Evolutionary conservation across 2,797 vertebrate species (phyloP).

Genomic region (Squalus acanthias): DNA sequence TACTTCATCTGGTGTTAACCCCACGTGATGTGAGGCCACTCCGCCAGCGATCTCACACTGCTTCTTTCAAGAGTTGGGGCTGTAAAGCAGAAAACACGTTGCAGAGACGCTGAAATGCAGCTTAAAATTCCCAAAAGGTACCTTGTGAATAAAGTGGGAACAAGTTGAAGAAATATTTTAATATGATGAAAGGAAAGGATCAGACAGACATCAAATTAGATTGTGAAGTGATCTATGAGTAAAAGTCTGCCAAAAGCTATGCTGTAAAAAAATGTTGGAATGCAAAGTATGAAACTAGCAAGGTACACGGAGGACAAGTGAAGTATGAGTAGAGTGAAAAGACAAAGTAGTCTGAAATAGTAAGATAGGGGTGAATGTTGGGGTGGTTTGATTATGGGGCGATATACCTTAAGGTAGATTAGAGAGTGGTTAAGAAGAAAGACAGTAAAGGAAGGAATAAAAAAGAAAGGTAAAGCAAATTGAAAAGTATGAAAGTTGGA

Average conservation of each 20-base stretch:
- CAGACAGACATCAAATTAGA: not conserved
- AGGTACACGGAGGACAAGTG: not conserved
- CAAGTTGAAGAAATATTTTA: not conserved
- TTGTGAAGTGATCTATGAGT: not conserved
- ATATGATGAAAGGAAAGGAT: not conserved
- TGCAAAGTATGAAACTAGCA: not conserved
- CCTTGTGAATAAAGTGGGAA: not conserved
- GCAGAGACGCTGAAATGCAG: not conserved
- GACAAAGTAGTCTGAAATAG: not conserved
- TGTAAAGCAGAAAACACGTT: no score
- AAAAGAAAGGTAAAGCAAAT: no score
- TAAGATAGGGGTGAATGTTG: not conserved
- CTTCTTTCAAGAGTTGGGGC: not conserved
- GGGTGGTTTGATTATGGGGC: no score
- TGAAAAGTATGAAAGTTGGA: no score
- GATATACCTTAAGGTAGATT: no score
- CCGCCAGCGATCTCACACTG: not conserved
- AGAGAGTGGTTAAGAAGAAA: no score
- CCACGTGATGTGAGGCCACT: not conserved
- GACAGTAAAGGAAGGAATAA: no score
- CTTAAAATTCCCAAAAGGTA: not conserved
- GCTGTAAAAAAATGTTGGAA: not conserved
- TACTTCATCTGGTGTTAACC: not conserved
- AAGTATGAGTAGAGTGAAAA: not conserved
- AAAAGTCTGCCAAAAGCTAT: not conserved